phyloP scores from a whole-genome alignment of 2,888 invertebrate species.

The Incurvaria masculella region DNA sequence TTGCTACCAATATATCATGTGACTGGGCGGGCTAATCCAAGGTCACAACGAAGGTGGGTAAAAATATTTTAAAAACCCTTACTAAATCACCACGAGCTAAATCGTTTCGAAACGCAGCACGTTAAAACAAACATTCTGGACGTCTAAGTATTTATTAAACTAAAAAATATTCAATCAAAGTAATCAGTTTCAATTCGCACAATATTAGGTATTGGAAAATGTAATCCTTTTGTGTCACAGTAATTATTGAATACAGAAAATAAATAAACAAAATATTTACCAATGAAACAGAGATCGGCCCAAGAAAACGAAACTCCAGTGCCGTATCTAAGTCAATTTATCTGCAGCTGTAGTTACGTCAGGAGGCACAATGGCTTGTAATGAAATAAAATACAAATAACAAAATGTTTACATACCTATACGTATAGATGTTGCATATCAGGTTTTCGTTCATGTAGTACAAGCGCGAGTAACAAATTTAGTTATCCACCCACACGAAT shows the following conservation, averaged over 20 bases:
- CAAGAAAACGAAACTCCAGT: neutral
- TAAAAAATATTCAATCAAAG: too few species aligned
- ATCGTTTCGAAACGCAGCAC: too few species aligned
- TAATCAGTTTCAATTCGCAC: too few species aligned
- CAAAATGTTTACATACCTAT: neutral
- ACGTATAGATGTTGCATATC: neutral
- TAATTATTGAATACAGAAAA: too few species aligned
- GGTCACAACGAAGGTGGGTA: neutral
- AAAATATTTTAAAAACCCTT: neutral
- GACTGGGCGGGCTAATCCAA: neutral
- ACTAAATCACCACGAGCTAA: too few species aligned
- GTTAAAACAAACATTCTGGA: too few species aligned
- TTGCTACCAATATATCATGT: neutral
- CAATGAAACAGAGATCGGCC: neutral
- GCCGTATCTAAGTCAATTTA: constrained; percentile 34
- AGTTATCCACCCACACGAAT: constrained; percentile 46
- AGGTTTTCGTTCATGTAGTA: constrained; percentile 25
- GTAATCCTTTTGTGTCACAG: too few species aligned
- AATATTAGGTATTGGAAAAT: too few species aligned
- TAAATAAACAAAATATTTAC: neutral
- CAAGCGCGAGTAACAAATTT: constrained; percentile 46
- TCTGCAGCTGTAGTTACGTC: constrained; percentile 23
- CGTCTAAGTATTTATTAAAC: too few species aligned
- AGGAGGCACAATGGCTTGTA: neutral
- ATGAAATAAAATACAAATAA: neutral